Conservation (phyloP, 2,113 vertebrate species). For the Hydrochoerus hydrochaeris region DNA sequence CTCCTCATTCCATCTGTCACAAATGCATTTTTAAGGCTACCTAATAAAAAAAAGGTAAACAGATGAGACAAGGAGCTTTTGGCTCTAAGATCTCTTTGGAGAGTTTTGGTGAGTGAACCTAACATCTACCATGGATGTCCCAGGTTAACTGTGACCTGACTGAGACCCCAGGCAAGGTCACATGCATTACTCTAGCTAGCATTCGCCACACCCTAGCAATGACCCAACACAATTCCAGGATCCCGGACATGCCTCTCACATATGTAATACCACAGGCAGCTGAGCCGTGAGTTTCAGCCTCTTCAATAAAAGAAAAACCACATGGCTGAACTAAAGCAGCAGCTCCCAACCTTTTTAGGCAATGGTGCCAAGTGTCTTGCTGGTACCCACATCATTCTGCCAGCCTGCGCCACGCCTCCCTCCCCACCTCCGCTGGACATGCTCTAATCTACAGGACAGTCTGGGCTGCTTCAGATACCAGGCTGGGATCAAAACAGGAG, state of each 20-base stretch:
- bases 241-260: background rate
- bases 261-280: background rate
- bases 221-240: background rate
- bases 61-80: background rate
- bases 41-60: background rate
- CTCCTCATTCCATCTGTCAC: background rate
- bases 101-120: background rate
- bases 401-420: background rate
- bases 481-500: background rate
- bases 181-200: background rate
- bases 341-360: slow-evolving; percentile 4
- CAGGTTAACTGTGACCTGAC: background rate
- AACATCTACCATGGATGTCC: background rate
- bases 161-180: background rate
- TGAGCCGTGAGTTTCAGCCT: background rate
- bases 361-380: slow-evolving; percentile 39
- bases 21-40: background rate
- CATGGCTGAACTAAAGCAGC: slow-evolving; percentile 30
- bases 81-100: background rate
- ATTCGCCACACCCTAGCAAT: background rate
- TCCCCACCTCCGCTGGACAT: background rate
- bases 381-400: background rate
- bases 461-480: background rate
- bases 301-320: slow-evolving; percentile 26
- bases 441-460: background rate